Evolutionary conservation across 2,113 vertebrate genomes (phyloP).

Genomic region (Puffinus mauretanicus): DNA sequence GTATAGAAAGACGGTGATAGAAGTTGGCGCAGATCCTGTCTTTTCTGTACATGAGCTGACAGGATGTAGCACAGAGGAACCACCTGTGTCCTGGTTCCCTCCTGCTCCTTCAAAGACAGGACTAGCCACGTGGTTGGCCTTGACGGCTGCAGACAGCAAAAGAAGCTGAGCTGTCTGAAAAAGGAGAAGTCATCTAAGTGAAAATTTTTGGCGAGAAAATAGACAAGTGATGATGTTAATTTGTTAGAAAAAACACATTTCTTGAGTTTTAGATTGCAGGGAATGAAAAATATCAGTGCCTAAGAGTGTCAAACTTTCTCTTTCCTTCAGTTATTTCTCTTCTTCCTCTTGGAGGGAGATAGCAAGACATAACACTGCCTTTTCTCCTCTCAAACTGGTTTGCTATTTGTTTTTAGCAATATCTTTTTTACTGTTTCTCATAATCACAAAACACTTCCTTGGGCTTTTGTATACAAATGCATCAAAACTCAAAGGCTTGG

Average conservation of each 20-base stretch:
- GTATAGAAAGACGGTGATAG: slow-evolving; percentile 10
- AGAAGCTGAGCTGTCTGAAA: neutral
- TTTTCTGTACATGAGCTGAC: slow-evolving; percentile 1
- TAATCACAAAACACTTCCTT: neutral
- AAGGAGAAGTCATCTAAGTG: neutral
- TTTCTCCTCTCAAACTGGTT: neutral
- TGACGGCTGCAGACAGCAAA: neutral
- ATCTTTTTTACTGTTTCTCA: neutral
- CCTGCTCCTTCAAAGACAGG: neutral
- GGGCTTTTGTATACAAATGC: neutral
- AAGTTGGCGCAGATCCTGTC: neutral
- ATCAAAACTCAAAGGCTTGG: neutral
- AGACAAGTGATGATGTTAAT: neutral
- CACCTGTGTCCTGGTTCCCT: slow-evolving; percentile 33
- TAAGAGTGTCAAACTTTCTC: neutral
- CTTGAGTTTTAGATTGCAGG: neutral
- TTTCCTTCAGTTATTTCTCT: neutral
- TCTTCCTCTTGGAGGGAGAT: neutral
- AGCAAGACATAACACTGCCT: neutral
- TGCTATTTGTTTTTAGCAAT: neutral
- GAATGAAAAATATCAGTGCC: neutral
- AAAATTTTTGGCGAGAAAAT: neutral
- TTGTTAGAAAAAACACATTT: neutral
- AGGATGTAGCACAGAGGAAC: slow-evolving; percentile 1
- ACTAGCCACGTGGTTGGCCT: neutral